Conservation (phyloP, 2,113 vertebrate species). For the Regulus satrapa region DNA sequence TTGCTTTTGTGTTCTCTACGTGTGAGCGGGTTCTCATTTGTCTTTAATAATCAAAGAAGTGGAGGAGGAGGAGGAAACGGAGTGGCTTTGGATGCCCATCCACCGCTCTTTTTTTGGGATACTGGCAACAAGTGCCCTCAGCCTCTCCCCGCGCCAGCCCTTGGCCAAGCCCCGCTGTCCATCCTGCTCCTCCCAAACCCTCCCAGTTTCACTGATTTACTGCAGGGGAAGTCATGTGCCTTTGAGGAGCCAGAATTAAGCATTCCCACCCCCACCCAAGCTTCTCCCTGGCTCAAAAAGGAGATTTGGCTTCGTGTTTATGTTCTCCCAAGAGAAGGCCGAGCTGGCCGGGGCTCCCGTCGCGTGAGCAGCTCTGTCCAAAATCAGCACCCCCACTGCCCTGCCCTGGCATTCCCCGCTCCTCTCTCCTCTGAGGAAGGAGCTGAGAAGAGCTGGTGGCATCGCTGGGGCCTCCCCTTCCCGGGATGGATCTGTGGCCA, state of each 20-base stretch:
- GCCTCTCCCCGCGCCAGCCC: neutral
- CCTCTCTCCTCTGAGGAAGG: fast-evolving
- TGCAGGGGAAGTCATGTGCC: neutral
- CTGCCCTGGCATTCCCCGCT: neutral
- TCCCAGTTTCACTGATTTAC: neutral
- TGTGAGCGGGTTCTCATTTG: neutral
- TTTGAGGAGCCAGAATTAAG: fast-evolving
- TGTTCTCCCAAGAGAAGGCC: neutral
- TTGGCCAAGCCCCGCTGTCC: neutral
- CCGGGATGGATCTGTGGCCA: fast-evolving
- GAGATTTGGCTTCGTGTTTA: neutral
- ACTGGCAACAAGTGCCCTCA: neutral
- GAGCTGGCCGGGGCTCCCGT: neutral
- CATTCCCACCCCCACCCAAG: neutral
- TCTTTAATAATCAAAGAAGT: neutral
- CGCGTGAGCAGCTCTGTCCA: fast-evolving
- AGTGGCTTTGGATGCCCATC: neutral
- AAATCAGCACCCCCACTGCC: fast-evolving
- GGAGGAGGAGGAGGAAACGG: neutral
- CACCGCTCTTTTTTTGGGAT: neutral
- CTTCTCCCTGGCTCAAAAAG: neutral
- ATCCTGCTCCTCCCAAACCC: neutral
- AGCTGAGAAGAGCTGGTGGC: neutral
- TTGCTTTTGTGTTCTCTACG: neutral
- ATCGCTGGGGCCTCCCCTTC: neutral